A percentile compares a stretch with the other conserved stretches of the same genome.
Evolutionary conservation across 2,797 vertebrate species (phyloP).

Genomic region (Acomys russatus): DNA sequence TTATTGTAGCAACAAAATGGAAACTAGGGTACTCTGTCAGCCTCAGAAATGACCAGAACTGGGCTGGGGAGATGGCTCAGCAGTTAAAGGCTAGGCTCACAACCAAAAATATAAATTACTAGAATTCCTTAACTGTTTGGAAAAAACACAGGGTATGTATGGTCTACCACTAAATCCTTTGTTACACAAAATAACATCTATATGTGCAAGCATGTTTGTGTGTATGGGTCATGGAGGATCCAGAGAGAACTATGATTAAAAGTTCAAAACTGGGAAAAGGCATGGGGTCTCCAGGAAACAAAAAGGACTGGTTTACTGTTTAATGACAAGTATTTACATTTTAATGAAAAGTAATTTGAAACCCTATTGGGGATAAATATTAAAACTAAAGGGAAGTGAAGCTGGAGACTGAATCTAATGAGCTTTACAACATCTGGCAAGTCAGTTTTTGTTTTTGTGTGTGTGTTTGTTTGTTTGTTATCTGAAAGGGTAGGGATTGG

Average conservation of each 20-base stretch:
- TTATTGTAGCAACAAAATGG: not conserved
- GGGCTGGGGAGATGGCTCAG: no score
- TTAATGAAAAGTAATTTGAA: conserved; percentile 59
- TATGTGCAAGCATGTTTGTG: not conserved
- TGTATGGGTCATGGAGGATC: not conserved
- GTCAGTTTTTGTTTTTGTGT: not conserved
- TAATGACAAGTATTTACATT: conserved; percentile 28
- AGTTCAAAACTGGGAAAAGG: not conserved
- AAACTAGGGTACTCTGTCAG: not conserved
- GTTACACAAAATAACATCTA: not conserved
- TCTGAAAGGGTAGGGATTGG: conserved; percentile 30
- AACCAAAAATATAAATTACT: not conserved
- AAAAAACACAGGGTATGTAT: not conserved
- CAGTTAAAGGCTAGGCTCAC: no score
- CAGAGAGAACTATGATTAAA: not conserved
- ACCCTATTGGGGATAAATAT: conserved; percentile 7
- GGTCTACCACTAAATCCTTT: not conserved
- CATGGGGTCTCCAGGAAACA: not conserved
- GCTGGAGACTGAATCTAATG: not conserved
- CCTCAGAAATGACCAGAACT: not conserved
- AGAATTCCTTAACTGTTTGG: not conserved
- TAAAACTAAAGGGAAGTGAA: conserved; percentile 30
- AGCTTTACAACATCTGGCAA: conserved; percentile 8
- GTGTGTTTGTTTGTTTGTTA: not conserved
- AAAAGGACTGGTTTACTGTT: conserved; percentile 1